A percentile compares a stretch with the other conserved stretches of the same genome.
These are phyloP conservation scores for Buathra laborator DNA, from an alignment of 2,888 invertebrate genomes.

Conservation along the genomic window DNA sequence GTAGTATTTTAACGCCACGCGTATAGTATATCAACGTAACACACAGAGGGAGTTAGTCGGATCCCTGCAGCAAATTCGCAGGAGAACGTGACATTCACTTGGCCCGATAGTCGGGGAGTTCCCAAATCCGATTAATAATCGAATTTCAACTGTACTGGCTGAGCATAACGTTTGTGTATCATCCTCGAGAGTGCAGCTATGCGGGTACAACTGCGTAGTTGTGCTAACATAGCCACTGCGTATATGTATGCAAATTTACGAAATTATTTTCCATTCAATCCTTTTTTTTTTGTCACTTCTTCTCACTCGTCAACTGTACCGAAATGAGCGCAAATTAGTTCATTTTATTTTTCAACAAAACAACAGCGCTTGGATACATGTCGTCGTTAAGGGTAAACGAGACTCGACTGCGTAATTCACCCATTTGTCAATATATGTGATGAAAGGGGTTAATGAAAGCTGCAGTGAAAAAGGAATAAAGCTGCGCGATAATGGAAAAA, in stretches of 20 bases:
- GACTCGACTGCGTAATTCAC: conserved; percentile 26
- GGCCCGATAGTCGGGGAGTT: conserved; percentile 29
- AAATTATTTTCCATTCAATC: conserved; percentile 55
- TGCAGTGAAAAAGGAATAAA: conserved; percentile 14
- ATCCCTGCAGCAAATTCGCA: conserved; percentile 37
- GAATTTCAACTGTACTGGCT: conserved; percentile 50
- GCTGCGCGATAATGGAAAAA: conserved; percentile 6
- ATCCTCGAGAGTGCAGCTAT: neutral
- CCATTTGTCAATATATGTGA: conserved; percentile 14
- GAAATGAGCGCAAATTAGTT: conserved; percentile 12
- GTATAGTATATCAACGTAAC: conserved; percentile 28
- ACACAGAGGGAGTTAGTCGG: conserved; percentile 26
- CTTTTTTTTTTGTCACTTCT: conserved; percentile 37
- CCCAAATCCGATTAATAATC: conserved; percentile 59
- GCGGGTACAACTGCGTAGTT: conserved; percentile 26
- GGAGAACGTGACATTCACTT: conserved; percentile 39
- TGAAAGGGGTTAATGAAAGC: neutral
- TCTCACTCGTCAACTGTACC: neutral
- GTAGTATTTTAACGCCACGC: neutral
- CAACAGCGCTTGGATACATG: conserved; percentile 6
- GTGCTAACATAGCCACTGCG: neutral
- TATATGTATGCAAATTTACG: conserved; percentile 54
- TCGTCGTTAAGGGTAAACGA: conserved; percentile 24
- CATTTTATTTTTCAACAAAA: conserved; percentile 38
- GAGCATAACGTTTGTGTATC: conserved; percentile 30